phyloP scores from a whole-genome alignment of 2,888 invertebrate species.

The Phengaris alcon region DNA sequence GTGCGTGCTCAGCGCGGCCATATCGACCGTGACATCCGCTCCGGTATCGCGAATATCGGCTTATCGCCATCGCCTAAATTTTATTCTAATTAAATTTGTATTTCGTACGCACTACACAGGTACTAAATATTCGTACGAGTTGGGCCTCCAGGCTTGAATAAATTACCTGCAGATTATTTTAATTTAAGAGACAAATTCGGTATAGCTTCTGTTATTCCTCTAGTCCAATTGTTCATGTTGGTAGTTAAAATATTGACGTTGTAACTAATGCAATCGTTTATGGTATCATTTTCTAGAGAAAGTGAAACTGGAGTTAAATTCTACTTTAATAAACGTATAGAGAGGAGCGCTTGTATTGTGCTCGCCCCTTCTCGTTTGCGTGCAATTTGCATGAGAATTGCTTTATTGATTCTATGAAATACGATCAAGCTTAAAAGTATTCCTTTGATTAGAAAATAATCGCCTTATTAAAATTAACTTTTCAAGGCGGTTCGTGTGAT shows the following conservation, averaged over 20 bases:
- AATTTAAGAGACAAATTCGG: no score
- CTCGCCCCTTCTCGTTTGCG: not conserved
- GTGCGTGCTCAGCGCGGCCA: constrained; percentile 39
- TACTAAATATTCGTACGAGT: not conserved
- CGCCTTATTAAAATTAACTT: constrained; percentile 21
- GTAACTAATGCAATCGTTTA: no score
- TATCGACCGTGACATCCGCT: constrained; percentile 45
- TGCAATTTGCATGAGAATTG: constrained; percentile 15
- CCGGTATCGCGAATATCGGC: constrained; percentile 39
- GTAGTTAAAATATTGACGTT: no score
- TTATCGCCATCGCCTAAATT: constrained; percentile 36
- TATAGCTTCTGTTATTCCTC: no score
- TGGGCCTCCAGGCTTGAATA: no score
- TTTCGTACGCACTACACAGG: not conserved
- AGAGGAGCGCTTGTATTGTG: not conserved
- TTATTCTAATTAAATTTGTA: not conserved
- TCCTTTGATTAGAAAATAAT: constrained; percentile 19
- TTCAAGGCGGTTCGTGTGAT: constrained; percentile 28
- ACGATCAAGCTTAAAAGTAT: not conserved
- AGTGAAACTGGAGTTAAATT: not conserved
- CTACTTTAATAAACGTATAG: not conserved
- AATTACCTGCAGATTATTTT: no score
- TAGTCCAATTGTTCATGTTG: no score
- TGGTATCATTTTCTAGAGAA: not conserved
- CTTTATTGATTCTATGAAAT: constrained; percentile 14